Evolutionary conservation across 2,888 invertebrate genomes (phyloP).

Genomic region (Cheiracanthium punctorium): DNA sequence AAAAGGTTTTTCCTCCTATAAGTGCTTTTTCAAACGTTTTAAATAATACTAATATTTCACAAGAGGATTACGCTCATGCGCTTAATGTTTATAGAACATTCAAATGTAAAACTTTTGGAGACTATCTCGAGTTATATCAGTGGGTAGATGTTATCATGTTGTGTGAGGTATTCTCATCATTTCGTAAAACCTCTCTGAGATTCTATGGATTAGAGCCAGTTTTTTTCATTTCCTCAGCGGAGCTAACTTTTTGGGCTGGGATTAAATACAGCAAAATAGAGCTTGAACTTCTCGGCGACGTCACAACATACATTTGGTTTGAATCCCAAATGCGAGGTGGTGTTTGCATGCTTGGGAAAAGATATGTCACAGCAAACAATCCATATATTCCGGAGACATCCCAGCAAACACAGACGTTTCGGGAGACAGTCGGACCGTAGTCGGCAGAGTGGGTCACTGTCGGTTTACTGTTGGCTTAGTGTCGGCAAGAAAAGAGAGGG

Average conservation of each 20-base stretch:
- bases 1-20: constrained; percentile 15
- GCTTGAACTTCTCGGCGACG: constrained; percentile 73
- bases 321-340: constrained; percentile 71
- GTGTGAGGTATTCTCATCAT: constrained; percentile 25
- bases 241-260: constrained; percentile 73
- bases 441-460: no score
- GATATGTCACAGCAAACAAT: constrained; percentile 40
- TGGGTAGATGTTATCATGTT: background rate
- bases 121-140: constrained; percentile 16
- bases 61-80: constrained; percentile 13
- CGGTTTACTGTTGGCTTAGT: no score
- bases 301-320: constrained; percentile 72
- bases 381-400: background rate
- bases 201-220: constrained; percentile 5
- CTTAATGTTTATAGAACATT: background rate
- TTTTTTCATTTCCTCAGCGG: constrained; percentile 5
- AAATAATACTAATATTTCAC: background rate
- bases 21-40: constrained; percentile 6
- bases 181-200: background rate
- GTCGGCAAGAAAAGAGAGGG: no score
- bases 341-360: constrained; percentile 17
- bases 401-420: no score
- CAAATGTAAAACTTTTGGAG: constrained; percentile 4
- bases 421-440: no score
- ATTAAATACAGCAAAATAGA: constrained; percentile 73